Evolutionary conservation across 2,113 vertebrate species (phyloP).

Genomic region (Pungitius pungitius): DNA sequence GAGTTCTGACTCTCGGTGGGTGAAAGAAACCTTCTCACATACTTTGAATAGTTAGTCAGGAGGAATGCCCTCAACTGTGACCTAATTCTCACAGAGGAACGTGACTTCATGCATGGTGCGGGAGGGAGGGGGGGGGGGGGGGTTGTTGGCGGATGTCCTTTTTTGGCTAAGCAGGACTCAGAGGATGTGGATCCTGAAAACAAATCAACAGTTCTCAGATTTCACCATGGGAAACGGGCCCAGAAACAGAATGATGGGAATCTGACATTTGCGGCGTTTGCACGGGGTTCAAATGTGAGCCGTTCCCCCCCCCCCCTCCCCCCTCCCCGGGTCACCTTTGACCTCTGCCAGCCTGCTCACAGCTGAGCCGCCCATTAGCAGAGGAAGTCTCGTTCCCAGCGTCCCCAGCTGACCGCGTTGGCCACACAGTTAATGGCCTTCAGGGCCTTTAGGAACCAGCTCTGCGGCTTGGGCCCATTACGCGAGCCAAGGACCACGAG

Average conservation of each 20-base stretch:
- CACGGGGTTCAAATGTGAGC: constrained; percentile 52
- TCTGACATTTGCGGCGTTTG: constrained; percentile 56
- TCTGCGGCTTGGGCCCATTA: constrained; percentile 46
- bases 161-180: constrained; percentile 48
- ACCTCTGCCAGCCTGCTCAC: constrained; percentile 45
- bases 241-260: constrained; percentile 45
- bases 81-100: constrained; percentile 71
- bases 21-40: constrained; percentile 37
- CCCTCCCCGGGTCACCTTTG: constrained; percentile 60
- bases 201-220: constrained; percentile 69
- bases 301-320: constrained; percentile 49
- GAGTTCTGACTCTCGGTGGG: background rate
- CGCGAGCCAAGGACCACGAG: constrained; percentile 56
- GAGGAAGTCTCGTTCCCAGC: constrained; percentile 65
- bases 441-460: constrained; percentile 46
- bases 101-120: constrained; percentile 59
- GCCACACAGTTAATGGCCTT: constrained; percentile 58
- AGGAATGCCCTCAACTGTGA: constrained; percentile 68
- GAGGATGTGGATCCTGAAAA: constrained; percentile 71
- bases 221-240: constrained; percentile 67
- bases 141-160: constrained; percentile 24
- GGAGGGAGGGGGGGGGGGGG: background rate
- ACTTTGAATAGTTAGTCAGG: constrained; percentile 66
- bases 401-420: constrained; percentile 53
- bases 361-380: constrained; percentile 62